Evolutionary conservation across 2,113 vertebrate genomes (phyloP).

Genomic region (Hiodon alosoides): DNA sequence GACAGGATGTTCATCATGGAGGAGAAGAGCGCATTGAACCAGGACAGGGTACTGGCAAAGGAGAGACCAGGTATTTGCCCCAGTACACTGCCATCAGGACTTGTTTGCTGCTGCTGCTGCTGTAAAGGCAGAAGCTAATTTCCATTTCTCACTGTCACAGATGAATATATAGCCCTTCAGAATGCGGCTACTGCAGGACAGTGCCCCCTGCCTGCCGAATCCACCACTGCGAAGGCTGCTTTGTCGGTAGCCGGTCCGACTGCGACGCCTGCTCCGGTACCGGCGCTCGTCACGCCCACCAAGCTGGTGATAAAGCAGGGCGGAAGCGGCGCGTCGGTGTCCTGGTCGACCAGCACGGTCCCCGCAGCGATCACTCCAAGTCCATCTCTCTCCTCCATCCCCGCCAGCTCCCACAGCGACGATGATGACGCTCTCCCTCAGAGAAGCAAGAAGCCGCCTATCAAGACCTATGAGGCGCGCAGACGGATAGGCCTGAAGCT

Average conservation of each 20-base stretch:
- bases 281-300: conserved; percentile 51
- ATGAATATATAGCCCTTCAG: conserved; percentile 21
- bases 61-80: conserved; percentile 76
- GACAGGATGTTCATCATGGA: conserved; percentile 95
- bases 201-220: neutral
- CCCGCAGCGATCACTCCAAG: conserved; percentile 40
- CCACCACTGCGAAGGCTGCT: neutral
- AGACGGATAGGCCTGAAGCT: conserved; percentile 86
- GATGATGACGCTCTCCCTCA: conserved; percentile 76
- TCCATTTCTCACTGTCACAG: neutral
- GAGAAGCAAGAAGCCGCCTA: conserved; percentile 78
- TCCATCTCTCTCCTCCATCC: conserved; percentile 42
- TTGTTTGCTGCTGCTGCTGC: no score
- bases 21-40: conserved; percentile 77
- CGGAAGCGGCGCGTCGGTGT: conserved; percentile 74
- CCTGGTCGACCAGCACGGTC: conserved; percentile 76
- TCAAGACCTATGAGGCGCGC: conserved; percentile 89
- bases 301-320: conserved; percentile 88
- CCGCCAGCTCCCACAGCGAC: conserved; percentile 31
- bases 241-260: conserved; percentile 17
- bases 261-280: neutral
- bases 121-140: neutral
- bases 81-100: no score
- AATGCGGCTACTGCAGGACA: conserved; percentile 31
- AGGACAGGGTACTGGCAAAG: conserved; percentile 80